Conservation (phyloP, 1,140 invertebrate genomes). For the Adelges cooleyi region DNA sequence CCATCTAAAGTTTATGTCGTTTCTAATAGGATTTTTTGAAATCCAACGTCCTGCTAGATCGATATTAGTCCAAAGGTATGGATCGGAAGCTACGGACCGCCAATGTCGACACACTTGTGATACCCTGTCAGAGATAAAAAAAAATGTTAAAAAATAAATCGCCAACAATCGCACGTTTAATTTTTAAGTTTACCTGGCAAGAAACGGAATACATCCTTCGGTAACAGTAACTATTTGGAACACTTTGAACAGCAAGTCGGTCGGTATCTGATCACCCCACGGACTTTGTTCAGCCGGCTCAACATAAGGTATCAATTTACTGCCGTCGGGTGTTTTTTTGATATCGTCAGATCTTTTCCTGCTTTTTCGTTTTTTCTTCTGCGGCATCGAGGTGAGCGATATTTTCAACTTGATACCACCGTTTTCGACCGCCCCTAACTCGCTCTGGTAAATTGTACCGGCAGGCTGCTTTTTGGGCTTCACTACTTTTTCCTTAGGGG, state of each 20-base stretch:
- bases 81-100: slow-evolving; percentile 52
- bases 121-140: slow-evolving; percentile 43
- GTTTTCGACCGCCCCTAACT: slow-evolving; percentile 49
- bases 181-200: slow-evolving; percentile 47
- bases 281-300: slow-evolving; percentile 43
- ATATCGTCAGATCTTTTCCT: slow-evolving; percentile 32
- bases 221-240: slow-evolving; percentile 52
- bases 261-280: slow-evolving; percentile 50
- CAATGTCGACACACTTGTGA: slow-evolving; percentile 62
- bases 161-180: too few relatives aligned
- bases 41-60: slow-evolving; percentile 59
- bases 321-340: slow-evolving; percentile 32
- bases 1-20: slow-evolving; percentile 59
- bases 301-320: slow-evolving; percentile 7
- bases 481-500: slow-evolving; percentile 23
- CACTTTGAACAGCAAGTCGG: slow-evolving; percentile 54
- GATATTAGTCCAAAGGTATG: slow-evolving; percentile 60
- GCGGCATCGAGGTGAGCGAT: slow-evolving; percentile 36
- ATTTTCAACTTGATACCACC: slow-evolving; percentile 50
- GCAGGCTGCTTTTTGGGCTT: slow-evolving; percentile 30
- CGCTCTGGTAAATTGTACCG: slow-evolving; percentile 42
- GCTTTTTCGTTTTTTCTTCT: slow-evolving; percentile 33
- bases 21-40: slow-evolving; percentile 44
- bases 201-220: slow-evolving; percentile 58
- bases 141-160: slow-evolving; percentile 16